Percentiles rank a stretch among this genome's conserved stretches.
phyloP scores from a whole-genome alignment of 1,140 invertebrate genomes.

The Diplogasteroides magnus region DNA sequence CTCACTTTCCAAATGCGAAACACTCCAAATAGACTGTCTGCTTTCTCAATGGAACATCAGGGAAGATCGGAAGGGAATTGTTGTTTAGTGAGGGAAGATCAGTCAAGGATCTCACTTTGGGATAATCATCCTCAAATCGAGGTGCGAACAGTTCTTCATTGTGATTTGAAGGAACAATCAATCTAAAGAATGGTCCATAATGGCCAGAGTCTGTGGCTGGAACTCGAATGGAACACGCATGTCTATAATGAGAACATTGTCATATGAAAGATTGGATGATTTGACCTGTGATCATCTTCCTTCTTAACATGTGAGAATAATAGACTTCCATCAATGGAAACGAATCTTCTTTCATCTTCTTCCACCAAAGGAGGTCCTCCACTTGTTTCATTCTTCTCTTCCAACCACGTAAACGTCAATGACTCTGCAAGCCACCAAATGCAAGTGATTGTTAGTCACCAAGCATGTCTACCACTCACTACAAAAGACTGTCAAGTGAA shows the following conservation, averaged over 20 bases:
- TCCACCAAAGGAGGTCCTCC: too few species aligned
- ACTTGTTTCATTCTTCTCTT: not conserved
- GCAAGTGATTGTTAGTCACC: too few species aligned
- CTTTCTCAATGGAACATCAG: not conserved
- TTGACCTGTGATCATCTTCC: not conserved
- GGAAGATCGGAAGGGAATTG: too few species aligned
- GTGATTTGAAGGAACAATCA: not conserved
- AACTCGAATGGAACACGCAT: not conserved
- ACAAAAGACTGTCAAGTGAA: too few species aligned
- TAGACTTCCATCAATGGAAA: not conserved
- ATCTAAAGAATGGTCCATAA: not conserved
- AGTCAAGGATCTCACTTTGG: conserved; percentile 1
- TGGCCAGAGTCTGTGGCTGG: not conserved
- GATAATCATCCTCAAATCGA: not conserved
- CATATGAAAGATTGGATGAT: not conserved
- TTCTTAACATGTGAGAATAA: not conserved
- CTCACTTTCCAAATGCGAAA: not conserved
- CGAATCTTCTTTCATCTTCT: not conserved
- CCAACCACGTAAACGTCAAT: not conserved
- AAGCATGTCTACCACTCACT: too few species aligned
- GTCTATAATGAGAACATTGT: not conserved
- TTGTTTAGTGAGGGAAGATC: too few species aligned
- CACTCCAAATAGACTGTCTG: not conserved
- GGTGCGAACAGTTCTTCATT: not conserved
- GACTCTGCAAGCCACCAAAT: not conserved